These are phyloP conservation scores for Ophion costatus DNA, from an alignment of 2,888 invertebrate species.

Conservation along the genomic window DNA sequence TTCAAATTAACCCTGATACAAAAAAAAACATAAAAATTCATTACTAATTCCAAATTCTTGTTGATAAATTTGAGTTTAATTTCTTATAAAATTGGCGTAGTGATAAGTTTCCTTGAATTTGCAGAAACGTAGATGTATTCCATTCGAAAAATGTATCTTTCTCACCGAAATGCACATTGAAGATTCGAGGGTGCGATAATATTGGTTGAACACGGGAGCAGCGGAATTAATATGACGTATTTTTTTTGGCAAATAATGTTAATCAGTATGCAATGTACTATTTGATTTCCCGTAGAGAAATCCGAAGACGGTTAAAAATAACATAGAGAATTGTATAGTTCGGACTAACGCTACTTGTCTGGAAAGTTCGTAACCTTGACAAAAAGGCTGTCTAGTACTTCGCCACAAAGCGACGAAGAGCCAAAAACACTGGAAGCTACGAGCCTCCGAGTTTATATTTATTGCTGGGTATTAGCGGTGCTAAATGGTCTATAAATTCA, in stretches of 20 bases:
- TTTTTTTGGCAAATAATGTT: not conserved
- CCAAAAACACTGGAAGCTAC: constrained; percentile 39
- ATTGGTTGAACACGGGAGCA: not conserved
- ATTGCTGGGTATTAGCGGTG: constrained; percentile 66
- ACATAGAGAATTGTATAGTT: not conserved
- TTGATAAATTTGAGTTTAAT: no score
- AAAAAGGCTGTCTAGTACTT: constrained; percentile 41
- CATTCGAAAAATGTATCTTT: not conserved
- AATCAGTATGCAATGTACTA: not conserved
- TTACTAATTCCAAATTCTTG: no score
- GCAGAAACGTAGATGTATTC: constrained; percentile 2
- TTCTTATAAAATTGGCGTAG: not conserved
- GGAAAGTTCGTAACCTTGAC: constrained; percentile 60
- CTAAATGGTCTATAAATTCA: constrained; percentile 71
- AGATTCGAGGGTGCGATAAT: not conserved
- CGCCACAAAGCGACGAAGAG: constrained; percentile 20
- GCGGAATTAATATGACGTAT: not conserved
- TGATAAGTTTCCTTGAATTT: not conserved
- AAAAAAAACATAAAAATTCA: no score
- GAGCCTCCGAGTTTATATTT: constrained; percentile 55
- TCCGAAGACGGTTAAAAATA: not conserved
- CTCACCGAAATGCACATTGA: no score
- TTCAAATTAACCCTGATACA: no score
- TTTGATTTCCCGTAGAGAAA: not conserved
- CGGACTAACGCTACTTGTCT: not conserved